Percentiles rank a stretch among this genome's conserved stretches.
Conservation (phyloP, 1,140 invertebrate genomes). For the Cotesia vestalis region DNA sequence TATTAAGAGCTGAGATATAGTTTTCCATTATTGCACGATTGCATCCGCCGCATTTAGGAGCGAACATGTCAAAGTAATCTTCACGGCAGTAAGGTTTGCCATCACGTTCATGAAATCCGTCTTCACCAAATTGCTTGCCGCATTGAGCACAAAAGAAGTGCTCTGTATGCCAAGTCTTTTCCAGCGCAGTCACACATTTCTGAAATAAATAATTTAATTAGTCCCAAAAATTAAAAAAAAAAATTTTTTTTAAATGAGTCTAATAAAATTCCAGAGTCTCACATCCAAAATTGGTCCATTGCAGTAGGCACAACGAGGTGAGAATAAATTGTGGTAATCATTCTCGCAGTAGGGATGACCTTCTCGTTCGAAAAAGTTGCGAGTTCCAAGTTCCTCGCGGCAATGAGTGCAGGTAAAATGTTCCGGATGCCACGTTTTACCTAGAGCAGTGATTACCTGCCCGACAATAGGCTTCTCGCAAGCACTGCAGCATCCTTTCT, state of each 20-base stretch:
- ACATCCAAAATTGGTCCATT: constrained; percentile 98
- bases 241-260: neutral
- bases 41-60: constrained; percentile 98
- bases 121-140: constrained; percentile 95
- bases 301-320: constrained; percentile 97
- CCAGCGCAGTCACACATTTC: constrained; percentile 99
- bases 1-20: constrained; percentile 97
- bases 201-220: constrained; percentile 66
- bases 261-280: constrained; percentile 54
- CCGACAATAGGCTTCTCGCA: constrained; percentile 98
- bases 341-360: constrained; percentile 96
- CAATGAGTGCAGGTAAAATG: constrained; percentile 98
- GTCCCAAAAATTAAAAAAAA: constrained; percentile 16
- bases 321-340: constrained; percentile 98
- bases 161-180: constrained; percentile 99
- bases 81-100: constrained; percentile 93
- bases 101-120: constrained; percentile 94
- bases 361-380: constrained; percentile 98
- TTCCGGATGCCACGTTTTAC: constrained; percentile 99
- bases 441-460: constrained; percentile 95
- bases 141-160: constrained; percentile 99
- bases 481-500: constrained; percentile 97
- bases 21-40: constrained; percentile 97
- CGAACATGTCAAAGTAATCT: constrained; percentile 99
- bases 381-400: constrained; percentile 93